Evolutionary conservation across 2,797 vertebrate genomes (phyloP), one percentile per base, ranked within the genome.

Genomic region (Acanthiza pusilla): DNA sequence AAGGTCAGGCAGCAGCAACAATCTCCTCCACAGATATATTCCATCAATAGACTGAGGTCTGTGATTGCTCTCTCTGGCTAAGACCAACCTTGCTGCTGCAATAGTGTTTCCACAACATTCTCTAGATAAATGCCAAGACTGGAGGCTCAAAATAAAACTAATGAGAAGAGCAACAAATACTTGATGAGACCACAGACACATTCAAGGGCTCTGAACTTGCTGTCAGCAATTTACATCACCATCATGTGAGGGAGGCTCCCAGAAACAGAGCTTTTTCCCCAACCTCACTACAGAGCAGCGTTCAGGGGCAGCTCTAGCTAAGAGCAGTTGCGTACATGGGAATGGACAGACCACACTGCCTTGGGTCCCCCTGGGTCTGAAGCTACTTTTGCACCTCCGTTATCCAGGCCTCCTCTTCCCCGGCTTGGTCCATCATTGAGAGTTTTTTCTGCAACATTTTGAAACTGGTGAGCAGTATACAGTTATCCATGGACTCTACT

Each of bases 231-330:
- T 70, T 53, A 76, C 70, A 54, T 3, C 23, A 63, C 14, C 12
- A 23, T 9, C 19, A 8, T 8, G 7, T 43, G 42, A 57, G 79
- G 27, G 19, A 70, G 10, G 14, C 26, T 34, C 16, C 11, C 10
- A 73, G n/a, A 72, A 79, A 23, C 9, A 43, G 15, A 10, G 32
- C 4, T 94, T 36, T 32, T 51, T 7, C 19, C 20, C 32, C 34
- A 42, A 36, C 17, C 15, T 2, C 17, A 4, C 5, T 15, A 5
- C 11, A 57, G 66, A 80, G n/a, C 16, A 6, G 0, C 8, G 40
- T 32, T n/a, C 26, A 71, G 21, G 20, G 17, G 7, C 12, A 58
- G 63, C 47, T 48, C 47, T 54, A 48, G 51, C 13, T 40, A 74
- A 65, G n/a, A 54, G 9, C 11, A 54, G 8, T 20, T 57, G 15